Evolutionary conservation across 1,140 invertebrate genomes (phyloP).

Genomic region (Hyles vespertilio): DNA sequence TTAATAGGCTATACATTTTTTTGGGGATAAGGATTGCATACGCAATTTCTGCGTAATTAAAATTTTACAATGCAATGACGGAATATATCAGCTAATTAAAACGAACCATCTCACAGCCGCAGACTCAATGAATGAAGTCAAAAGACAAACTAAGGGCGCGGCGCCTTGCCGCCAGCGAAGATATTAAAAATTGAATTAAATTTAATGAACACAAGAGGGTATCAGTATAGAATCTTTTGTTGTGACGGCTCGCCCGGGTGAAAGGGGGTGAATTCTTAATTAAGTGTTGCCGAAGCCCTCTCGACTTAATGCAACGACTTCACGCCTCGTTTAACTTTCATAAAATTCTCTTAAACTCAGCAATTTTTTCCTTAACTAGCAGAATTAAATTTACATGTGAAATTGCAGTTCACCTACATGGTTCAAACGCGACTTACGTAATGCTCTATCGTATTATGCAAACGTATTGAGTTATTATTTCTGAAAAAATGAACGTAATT

Average conservation of each 20-base stretch:
- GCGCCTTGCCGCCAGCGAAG: neutral
- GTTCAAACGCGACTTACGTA: no score
- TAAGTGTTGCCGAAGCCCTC: slow-evolving; percentile 68
- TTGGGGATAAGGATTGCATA: no score
- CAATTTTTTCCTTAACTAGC: slow-evolving; percentile 59
- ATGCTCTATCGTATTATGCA: no score
- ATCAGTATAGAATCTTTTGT: slow-evolving; percentile 55
- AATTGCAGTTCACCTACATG: neutral
- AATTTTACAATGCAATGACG: no score
- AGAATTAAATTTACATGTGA: slow-evolving; percentile 49
- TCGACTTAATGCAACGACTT: slow-evolving; percentile 70
- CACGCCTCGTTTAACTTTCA: slow-evolving; percentile 72
- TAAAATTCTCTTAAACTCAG: slow-evolving; percentile 68
- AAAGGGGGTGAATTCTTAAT: slow-evolving; percentile 65
- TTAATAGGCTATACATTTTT: no score
- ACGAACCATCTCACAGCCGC: no score
- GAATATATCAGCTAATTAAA: no score
- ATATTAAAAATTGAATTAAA: slow-evolving; percentile 67
- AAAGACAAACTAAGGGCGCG: neutral
- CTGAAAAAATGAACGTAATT: no score
- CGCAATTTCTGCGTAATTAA: no score
- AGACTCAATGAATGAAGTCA: no score
- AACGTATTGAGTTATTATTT: no score
- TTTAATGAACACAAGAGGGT: slow-evolving; percentile 49
- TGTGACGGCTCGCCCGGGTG: slow-evolving; percentile 48